phyloP scores from a whole-genome alignment of 2,888 invertebrate genomes.

The Synergus laeviventris region DNA sequence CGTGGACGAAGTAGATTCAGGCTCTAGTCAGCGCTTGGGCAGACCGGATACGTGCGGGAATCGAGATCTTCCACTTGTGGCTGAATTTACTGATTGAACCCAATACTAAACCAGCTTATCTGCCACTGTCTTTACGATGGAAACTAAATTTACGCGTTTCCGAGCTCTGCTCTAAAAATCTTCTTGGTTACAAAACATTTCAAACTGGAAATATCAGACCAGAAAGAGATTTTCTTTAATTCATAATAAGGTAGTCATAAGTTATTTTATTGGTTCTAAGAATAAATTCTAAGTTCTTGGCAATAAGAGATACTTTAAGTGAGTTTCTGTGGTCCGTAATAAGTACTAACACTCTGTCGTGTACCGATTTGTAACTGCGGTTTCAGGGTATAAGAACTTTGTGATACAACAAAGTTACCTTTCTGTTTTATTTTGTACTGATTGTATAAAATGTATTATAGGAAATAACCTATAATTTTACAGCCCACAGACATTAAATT shows the following conservation, averaged over 20 bases:
- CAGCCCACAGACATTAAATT: neutral
- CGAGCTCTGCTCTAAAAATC: neutral
- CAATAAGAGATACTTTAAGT: too few species aligned
- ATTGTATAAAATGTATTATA: neutral
- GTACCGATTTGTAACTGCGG: slow-evolving; percentile 8
- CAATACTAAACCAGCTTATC: neutral
- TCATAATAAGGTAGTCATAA: too few species aligned
- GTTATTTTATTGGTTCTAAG: too few species aligned
- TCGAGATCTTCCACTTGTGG: slow-evolving; percentile 33
- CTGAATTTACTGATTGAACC: slow-evolving; percentile 29
- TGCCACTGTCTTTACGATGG: neutral
- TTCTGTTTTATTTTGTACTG: neutral
- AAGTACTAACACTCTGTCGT: neutral
- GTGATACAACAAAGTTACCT: slow-evolving; percentile 6
- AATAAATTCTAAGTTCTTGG: too few species aligned
- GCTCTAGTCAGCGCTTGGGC: slow-evolving; percentile 29
- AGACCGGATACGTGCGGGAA: slow-evolving; percentile 16
- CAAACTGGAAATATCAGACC: neutral
- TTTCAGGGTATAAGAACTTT: slow-evolving; percentile 1
- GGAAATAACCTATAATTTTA: neutral
- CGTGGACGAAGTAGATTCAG: slow-evolving; percentile 35
- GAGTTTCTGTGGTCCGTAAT: neutral
- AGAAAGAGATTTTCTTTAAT: neutral
- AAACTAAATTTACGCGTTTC: neutral
- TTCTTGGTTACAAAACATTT: neutral